Base-by-base conservation (phyloP, 2,797 vertebrate genomes). In the Enteromius treurensis region DNA sequence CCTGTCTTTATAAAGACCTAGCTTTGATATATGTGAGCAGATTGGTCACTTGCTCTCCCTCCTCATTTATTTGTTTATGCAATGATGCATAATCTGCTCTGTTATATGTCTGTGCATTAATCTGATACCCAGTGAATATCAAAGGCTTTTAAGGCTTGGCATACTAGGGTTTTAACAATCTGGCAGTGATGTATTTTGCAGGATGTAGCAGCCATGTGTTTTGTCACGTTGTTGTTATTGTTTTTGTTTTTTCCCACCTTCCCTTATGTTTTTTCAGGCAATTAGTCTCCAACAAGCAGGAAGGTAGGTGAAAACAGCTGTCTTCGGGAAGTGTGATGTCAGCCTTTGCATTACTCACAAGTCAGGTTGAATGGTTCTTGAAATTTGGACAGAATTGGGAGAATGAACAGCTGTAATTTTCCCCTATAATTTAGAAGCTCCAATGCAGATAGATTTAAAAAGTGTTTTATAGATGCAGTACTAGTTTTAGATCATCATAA, bases 61-160 rank as follows among this genome's bases (percentile, higher is more conserved):
- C 60, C 23, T 84, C 68, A 40, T 79, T 79, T 53, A 53, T 15
- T 53, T 15, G n/a, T 40, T 58, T 68, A n/a, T 65, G 29, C n/a
- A 65, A 55, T 34, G 34, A 42, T 69, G 55, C 73, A 81, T 55
- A 45, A 67, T 78, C 42, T 55, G 42, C 49, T 77, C 19, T 70
- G 53, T 11, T 55, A 47, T 53, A 9, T 51, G 74, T 81, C 65
- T 42, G 42, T 70, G 67, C 6, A 17, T 70, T 64, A 40, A 15
- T 26, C 65, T 81, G 23, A 14, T 73, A 51, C 55, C 67, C 67
- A 37, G 53, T 32, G 21, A 51, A 51, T 34, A 42, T 81, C 79
- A 23, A 74, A 81, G 32, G 55, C 45, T n/a, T 67, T 74, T 78
- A 55, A 65, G 75, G 21, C 67, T 81, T 71, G 65, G 29, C 14